Evolutionary conservation across 2,797 vertebrate species (phyloP), one percentile per base, ranked within the genome.

Genomic region (Onychomys leucogaster): DNA sequence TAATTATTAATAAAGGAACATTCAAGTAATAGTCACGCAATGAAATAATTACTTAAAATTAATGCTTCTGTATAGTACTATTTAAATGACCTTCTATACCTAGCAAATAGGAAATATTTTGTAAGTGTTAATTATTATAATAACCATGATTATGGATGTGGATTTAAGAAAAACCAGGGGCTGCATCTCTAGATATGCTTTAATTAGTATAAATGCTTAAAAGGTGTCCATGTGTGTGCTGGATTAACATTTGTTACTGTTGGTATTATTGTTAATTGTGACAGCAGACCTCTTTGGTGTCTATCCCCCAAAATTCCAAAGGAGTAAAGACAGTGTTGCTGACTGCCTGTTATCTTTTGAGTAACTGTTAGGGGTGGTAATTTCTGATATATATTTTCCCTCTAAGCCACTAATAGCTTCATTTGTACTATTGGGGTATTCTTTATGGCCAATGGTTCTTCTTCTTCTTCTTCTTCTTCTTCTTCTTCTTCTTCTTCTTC

Each of bases 11-110:
- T 95, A 43, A 96, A 84, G 32, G 67, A 34, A 37, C 69, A 90
- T 94, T 92, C 9, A 69, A 6, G 0, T 55, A 88, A 93, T 46
- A 19, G 4, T 0, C 6, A 95, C 82, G 63, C 76, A 61, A 82
- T 94, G 94, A 93, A 43, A 41, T 3, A 96, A 49, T 91, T 78
- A 94, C 67, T 91, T 90, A 81, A 80, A 94, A 85, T 97, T 37
- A 55, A 14, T 25, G 17, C 9, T 55, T 84, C 87, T n/a, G 7
- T 91, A 43, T 83, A 83, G 41, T 19, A 87, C 16, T 80, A 21
- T 86, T 63, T 96, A 67, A 89, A 93, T 92, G 27, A 52, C 8
- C 87, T 91, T 95, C 37, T 63, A 7, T 93, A 69, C 73, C 46
- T 67, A 94, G n/a, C 46, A 93, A 87, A 43, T 82, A 83, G 7